Evolutionary conservation across 2,113 vertebrate species (phyloP), one percentile per base, ranked within the genome.

Genomic region (Psilopogon haemacephalus): DNA sequence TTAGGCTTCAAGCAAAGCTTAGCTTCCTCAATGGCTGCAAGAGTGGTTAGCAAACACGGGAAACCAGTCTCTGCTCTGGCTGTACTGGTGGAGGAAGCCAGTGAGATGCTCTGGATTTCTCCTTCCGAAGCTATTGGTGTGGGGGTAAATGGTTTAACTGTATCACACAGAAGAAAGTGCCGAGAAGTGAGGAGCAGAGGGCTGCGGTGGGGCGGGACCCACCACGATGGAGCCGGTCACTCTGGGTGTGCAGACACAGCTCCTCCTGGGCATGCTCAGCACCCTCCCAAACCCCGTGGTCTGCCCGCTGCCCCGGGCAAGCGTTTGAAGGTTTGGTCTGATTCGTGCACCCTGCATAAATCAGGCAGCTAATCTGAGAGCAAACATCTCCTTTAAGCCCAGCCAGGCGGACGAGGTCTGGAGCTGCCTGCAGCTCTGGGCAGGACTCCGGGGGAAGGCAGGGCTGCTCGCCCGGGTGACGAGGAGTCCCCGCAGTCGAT

Each of bases 381-480:
- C 5, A 83, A 93, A 91, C 76, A 73, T 21, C 84, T 81, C 60
- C 59, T 38, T 27, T 17, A n/a, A 63, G 28, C 6, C 44, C 65
- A 84, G 80, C 69, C 86, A 6, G 86, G 90, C 37, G 6, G 79
- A 63, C 21, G 26, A 76, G 90, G 55, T 54, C 23, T 54, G 79
- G 69, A 81, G 92, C 77, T 48, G 88, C 63, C 82, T 23, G 81
- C 42, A 8, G 85, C 88, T 9, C 42, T 37, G 60, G 63, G 93
- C 79, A 70, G 73, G 15, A 59, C 64, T 64, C 33, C 11, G 12
- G 59, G 90, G 84, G 24, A 73, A 94, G 89, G 94, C 83, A 79
- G 80, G 35, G 86, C 90, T 30, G 44, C 54, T 37, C 1, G 48
- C 35, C 74, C 2, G 30, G 33, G 0, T 56, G 79, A 18, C 38